Base-by-base conservation (phyloP, 2,113 vertebrate genomes). In the Solea solea region DNA sequence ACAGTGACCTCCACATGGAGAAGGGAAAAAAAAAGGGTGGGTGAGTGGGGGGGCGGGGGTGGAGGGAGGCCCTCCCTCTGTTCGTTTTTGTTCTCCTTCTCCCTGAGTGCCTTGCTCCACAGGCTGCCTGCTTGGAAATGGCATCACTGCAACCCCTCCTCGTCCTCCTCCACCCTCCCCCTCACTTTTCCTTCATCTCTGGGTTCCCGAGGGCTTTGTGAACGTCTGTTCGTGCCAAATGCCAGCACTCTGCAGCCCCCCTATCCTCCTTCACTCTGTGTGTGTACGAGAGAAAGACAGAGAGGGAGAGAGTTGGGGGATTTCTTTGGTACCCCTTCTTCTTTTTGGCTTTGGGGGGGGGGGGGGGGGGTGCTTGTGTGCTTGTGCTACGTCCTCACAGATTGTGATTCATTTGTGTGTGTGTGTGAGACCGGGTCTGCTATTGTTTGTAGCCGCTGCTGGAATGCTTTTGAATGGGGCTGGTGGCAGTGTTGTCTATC, bases 181-280 rank as follows among this genome's bases (percentile, higher is more conserved):
- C 78, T 60, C 15, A 7, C 73, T 64, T 70, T 58, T 59, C 60
- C 83, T 83, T 86, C 80, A 86, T 87, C 76, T 80, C 58, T 51
- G 66, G 55, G 73, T 56, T 85, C 84, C 82, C 76, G 8, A 52
- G 78, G 78, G 82, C 62, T 82, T 90, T 90, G 78, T 90, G 82
- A 89, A 78, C 75, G 83, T 90, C 90, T 91, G 88, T 90, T 91
- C 81, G 50, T 87, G 91, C 89, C 89, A 92, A 93, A 93, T 93
- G 91, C 90, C 91, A 91, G 75, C 72, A 81, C 87, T 82, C 68
- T 75, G 73, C 69, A 69, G 60, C 40, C 66, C 69, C 76, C 77
- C 70, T 42, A 28, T n/a, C 58, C 15, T 8, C n/a, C 25, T 44
- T 12, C 51, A 34, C 61, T 46, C 50, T 72, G 57, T 76, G 58